Evolutionary conservation across 2,888 invertebrate species (phyloP), one percentile per base, ranked within the genome.

Genomic region (Drosophila vallismaia): DNA sequence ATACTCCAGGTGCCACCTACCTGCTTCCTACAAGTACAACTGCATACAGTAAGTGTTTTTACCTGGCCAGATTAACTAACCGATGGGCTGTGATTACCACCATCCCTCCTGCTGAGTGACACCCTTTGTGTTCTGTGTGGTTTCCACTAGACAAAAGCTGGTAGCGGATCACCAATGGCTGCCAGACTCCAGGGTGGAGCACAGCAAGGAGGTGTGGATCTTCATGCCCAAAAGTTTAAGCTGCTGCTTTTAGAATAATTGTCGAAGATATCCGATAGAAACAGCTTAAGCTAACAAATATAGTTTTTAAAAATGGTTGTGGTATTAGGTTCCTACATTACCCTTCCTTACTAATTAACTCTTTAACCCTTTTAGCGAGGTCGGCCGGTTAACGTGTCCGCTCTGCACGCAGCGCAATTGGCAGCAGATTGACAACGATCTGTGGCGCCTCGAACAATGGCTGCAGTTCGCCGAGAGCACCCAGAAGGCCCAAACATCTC

Each of bases 401-500:
- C 93, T 97, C 63, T 97, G 97, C 90, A 96, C 97, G 48, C 95
- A 95, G 88, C 94, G 96, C 67, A 97, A 97, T 92, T 97, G 97
- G 96, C 95, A 96, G 74, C 97, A 97, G 91, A 93, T 97, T 81
- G 97, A 97, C 90, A 97, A 96, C 89, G 97, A 97, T 91, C 93
- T 97, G 31, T 97, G 97, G 97, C 93, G 97, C 53, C 92, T 97
- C 78, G 97, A 97, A 89, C 96, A 97, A 91, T 97, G 97, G 97
- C 93, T 97, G 71, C 96, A 96, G 91, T 95, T 95, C 81, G 96
- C 97, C 0, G 97, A 97, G 91, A 96, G 95, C 29, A 96, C 95
- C 0, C 95, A 96, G 83, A 94, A 94, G 56, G 93, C 94, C 4
- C 94, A 96, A 75, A 92, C 93, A 1, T 92, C 94, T 2, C 95